A percentile compares a stretch with the other conserved stretches of the same genome.
Conservation (phyloP, 2,888 invertebrate species). For the Lithophane semibrunnea region DNA sequence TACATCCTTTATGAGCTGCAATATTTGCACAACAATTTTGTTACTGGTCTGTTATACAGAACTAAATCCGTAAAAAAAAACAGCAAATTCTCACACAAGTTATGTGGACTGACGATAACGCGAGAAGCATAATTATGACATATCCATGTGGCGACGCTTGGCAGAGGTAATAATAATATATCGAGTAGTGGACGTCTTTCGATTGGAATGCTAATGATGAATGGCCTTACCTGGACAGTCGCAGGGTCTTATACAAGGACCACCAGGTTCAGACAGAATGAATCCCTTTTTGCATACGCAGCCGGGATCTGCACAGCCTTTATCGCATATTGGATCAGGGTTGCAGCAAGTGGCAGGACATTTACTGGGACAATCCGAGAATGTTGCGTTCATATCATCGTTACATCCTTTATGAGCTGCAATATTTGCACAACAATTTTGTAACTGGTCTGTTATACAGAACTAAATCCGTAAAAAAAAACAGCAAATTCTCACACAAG, state of each 20-base stretch:
- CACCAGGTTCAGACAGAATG: conserved; percentile 51
- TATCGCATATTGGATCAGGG: conserved; percentile 41
- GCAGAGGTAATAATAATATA: too few species aligned
- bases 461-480: too few species aligned
- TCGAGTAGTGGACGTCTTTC: neutral
- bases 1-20: neutral
- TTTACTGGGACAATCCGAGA: conserved; percentile 61
- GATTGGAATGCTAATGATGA: neutral
- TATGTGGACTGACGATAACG: too few species aligned
- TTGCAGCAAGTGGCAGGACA: conserved; percentile 22
- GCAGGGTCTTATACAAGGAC: conserved; percentile 69
- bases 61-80: too few species aligned
- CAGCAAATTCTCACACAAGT: too few species aligned
- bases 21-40: neutral
- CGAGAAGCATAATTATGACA: neutral
- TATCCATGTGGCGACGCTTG: neutral
- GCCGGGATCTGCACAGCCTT: conserved; percentile 11
- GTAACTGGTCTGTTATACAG: too few species aligned
- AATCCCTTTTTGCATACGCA: conserved; percentile 56
- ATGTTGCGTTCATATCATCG: conserved; percentile 69
- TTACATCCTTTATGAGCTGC: conserved; percentile 39
- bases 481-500: too few species aligned
- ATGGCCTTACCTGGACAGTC: conserved; percentile 71
- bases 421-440: neutral
- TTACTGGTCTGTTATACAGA: neutral